Evolutionary conservation across 1,140 invertebrate species (phyloP), one percentile per base, ranked within the genome.

Genomic region (Bombus impatiens): DNA sequence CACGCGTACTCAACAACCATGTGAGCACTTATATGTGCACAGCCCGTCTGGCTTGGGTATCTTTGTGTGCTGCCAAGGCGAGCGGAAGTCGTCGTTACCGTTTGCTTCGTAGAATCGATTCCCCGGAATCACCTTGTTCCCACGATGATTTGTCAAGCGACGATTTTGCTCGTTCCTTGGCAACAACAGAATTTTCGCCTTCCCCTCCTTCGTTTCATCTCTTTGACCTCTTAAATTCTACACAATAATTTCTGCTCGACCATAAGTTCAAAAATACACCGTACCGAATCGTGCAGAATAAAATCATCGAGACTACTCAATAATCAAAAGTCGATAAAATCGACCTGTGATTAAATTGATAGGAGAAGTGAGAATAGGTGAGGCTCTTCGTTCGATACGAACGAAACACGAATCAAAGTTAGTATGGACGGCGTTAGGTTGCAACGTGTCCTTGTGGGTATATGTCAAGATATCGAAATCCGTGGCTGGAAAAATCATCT

Each of bases 81-180:
- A 91, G 86, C 90, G 90, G 90, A 91, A 91, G 88, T 91, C 90
- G 84, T 91, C 88, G 90, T 91, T 91, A 90, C 90, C 88, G 90
- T 89, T 91, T 75, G 86, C 81, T 91, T 90, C 90, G 82, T 87
- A 82, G 90, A 91, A 91, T 89, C 90, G 84, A 87, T 88, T 91
- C 83, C 40, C 86, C 90, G 90, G 90, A 91, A 91, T 88, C 88
- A 83, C 83, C 87, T 89, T 84, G 90, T 91, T 91, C 90, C 88
- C 90, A 91, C 90, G 90, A 91, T 88, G 86, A 91, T 91, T 90
- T 59, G 84, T 78, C 59, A 72, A 62, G 40, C 82, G 82, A 79
- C 71, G 40, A 80, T 83, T 77, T 75, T 62, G 40, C 47, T 44
- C 86, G 35, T 47, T 74, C 68, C 25, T 13, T n/a, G 1, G 28